A percentile compares a stretch with the other conserved stretches of the same genome.
phyloP scores from a whole-genome alignment of 2,113 vertebrate species.

The Saguinus imperator region DNA sequence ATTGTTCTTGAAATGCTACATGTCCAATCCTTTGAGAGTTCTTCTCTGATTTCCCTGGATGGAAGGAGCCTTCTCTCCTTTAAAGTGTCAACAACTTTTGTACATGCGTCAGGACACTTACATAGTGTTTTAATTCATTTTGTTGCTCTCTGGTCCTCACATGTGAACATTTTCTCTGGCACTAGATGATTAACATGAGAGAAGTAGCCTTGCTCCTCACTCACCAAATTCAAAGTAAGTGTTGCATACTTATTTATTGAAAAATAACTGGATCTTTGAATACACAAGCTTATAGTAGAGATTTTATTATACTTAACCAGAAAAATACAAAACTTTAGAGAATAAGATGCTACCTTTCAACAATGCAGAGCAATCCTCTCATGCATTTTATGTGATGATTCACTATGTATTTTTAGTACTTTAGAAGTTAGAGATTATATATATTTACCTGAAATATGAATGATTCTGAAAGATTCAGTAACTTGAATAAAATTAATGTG shows the following conservation, averaged over 20 bases:
- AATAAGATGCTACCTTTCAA: neutral
- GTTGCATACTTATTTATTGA: neutral
- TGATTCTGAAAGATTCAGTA: neutral
- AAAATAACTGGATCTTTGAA: neutral
- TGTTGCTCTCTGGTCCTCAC: neutral
- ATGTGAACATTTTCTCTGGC: neutral
- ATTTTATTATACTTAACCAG: neutral
- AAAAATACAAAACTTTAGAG: neutral
- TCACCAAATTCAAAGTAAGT: slow-evolving; percentile 11
- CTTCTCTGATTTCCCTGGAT: neutral
- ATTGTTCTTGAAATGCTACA: neutral
- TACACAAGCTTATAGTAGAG: neutral
- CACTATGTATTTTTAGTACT: neutral
- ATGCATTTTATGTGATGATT: neutral
- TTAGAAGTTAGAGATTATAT: neutral
- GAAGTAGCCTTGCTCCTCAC: neutral
- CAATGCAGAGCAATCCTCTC: neutral
- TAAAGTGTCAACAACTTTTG: neutral
- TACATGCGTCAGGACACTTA: neutral
- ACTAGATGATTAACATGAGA: neutral
- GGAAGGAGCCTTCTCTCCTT: neutral
- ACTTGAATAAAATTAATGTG: neutral
- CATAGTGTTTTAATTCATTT: neutral
- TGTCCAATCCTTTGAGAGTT: neutral
- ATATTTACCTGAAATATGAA: neutral